phyloP scores from a whole-genome alignment of 1,140 invertebrate genomes.

The Listronotus bonariensis region DNA sequence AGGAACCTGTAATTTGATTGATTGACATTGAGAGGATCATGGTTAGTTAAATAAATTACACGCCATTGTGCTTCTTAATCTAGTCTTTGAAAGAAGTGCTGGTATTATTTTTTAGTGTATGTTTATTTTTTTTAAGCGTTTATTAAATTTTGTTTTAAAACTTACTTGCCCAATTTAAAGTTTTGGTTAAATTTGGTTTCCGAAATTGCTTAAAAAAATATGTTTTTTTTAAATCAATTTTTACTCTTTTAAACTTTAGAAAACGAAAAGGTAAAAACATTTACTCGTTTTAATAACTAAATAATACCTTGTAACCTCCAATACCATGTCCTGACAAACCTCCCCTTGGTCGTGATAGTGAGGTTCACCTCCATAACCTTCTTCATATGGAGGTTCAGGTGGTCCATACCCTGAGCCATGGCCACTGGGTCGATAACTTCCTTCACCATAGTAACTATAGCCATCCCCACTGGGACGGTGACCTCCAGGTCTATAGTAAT shows the following conservation, averaged over 20 bases:
- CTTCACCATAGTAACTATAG: conserved; percentile 6
- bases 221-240: too few relatives aligned
- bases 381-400: conserved; percentile 12
- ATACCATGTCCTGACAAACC: conserved; percentile 4
- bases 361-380: background rate
- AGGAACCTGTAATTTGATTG: too few relatives aligned
- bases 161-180: too few relatives aligned
- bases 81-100: too few relatives aligned
- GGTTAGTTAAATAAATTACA: too few relatives aligned
- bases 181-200: too few relatives aligned
- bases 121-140: too few relatives aligned
- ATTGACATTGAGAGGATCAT: too few relatives aligned
- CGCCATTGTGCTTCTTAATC: too few relatives aligned
- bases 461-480: conserved; percentile 19
- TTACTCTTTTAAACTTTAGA: background rate
- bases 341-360: conserved; percentile 4
- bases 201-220: too few relatives aligned
- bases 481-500: background rate
- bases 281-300: background rate
- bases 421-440: conserved; percentile 1
- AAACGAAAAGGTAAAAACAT: background rate
- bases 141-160: too few relatives aligned
- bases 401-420: conserved; percentile 12
- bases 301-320: conserved; percentile 9
- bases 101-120: too few relatives aligned